Base-by-base conservation (phyloP, 2,888 invertebrate genomes). In the Plagodis pulveraria region DNA sequence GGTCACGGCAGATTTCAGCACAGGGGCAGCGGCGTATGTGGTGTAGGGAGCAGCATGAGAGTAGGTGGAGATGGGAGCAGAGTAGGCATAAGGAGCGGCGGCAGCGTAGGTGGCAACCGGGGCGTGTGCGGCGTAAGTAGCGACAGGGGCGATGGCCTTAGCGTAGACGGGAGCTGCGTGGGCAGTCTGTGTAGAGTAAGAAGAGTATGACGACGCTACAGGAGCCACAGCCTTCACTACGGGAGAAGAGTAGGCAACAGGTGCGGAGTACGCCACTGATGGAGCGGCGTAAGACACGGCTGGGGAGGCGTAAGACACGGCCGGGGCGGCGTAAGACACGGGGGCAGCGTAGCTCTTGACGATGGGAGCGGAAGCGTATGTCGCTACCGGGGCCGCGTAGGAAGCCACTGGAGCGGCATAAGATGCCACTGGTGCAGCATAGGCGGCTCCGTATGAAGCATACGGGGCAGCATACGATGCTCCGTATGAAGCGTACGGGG, bases 241-340 rank as follows among this genome's bases (percentile, higher is more conserved):
- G 8, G 75, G 76, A 0, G 78, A 58, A 35, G 79, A 76, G 65
- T 80, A 78, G 54, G 76, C 72, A 33, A 71, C 65, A 6, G 75
- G 76, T 1, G 78, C 64, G 36, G 79, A 74, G 65, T 80, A 78
- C 2, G 75, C 67, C 8, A 74, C 73, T 0, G 76, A 60, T 6
- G 69, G 67, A 12, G 68, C 65, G 68, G 92, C 89, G 78, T 94
- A 94, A 48, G 94, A 93, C 34, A 87, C 86, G 77, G 86, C 79
- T 46, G 76, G 63, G 33, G 76, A 63, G 64, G 76, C 72, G 64
- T 71, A 73, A n/a, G 94, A 93, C 38, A 87, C 86, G 79, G 74
- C 71, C 7, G 68, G 65, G 35, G 66, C 65, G 56, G 93, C 89
- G 78, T 94, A 94, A 50, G 94, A 93, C 36, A 87, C 86, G 79